phyloP scores from a whole-genome alignment of 1,140 invertebrate species.

The Littorina saxatilis region DNA sequence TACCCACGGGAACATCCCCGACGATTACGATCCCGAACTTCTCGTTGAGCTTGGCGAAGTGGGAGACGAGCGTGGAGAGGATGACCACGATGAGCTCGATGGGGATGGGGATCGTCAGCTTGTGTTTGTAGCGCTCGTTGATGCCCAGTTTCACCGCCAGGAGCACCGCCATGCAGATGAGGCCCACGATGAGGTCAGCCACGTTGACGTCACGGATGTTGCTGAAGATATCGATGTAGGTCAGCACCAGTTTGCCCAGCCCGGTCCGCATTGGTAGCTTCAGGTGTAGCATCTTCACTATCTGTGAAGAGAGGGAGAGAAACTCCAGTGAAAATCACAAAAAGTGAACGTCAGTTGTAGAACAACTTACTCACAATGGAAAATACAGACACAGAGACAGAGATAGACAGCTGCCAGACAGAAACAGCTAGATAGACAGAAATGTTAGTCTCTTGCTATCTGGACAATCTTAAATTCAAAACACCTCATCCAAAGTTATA shows the following conservation, averaged over 20 bases:
- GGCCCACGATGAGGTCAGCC: slow-evolving; percentile 80
- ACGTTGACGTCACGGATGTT: slow-evolving; percentile 58
- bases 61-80: slow-evolving; percentile 36
- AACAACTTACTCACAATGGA: too few species aligned
- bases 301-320: slow-evolving; percentile 66
- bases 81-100: slow-evolving; percentile 80
- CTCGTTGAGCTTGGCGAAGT: slow-evolving; percentile 36
- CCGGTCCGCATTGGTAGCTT: slow-evolving; percentile 43
- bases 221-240: slow-evolving; percentile 63
- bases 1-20: slow-evolving; percentile 66
- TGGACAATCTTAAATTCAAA: neutral
- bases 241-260: slow-evolving; percentile 59
- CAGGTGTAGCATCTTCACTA: slow-evolving; percentile 83
- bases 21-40: slow-evolving; percentile 73
- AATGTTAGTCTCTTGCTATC: neutral
- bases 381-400: neutral
- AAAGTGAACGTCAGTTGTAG: too few species aligned
- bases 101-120: slow-evolving; percentile 85
- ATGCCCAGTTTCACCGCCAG: slow-evolving; percentile 87
- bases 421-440: neutral
- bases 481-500: too few species aligned
- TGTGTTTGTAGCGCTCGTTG: slow-evolving; percentile 84
- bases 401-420: neutral
- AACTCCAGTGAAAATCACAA: too few species aligned
- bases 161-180: slow-evolving; percentile 83